Evolutionary conservation across 2,888 invertebrate species (phyloP).

Genomic region (Dryobota labecula): DNA sequence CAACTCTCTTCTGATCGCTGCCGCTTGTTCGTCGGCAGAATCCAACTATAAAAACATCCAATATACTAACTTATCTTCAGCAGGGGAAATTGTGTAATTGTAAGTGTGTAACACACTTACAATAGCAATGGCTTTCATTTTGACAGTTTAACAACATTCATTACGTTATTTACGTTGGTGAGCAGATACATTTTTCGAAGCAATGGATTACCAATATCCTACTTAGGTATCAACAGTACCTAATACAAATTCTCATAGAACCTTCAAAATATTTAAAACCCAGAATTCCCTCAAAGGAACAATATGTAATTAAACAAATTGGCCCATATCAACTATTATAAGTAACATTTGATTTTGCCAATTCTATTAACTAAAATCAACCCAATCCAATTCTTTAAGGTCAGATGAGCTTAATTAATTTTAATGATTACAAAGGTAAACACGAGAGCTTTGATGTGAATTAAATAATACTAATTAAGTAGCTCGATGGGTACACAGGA

Average conservation of each 20-base stretch:
- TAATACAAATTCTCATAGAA: not conserved
- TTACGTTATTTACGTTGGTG: too few relatives aligned
- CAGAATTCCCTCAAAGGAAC: constrained; percentile 18
- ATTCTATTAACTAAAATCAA: constrained; percentile 46
- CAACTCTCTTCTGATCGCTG: constrained; percentile 99
- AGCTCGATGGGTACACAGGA: not conserved
- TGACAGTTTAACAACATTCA: too few relatives aligned
- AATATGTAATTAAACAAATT: constrained; percentile 45
- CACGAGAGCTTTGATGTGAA: constrained; percentile 45
- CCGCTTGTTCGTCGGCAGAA: constrained; percentile 99
- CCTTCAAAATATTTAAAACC: constrained; percentile 10
- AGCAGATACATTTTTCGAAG: too few relatives aligned
- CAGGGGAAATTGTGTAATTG: too few relatives aligned
- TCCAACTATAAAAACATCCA: constrained; percentile 93
- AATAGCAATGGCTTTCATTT: too few relatives aligned
- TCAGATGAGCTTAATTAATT: constrained; percentile 53
- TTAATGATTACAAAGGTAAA: constrained; percentile 42
- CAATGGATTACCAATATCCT: too few relatives aligned
- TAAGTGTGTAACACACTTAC: too few relatives aligned
- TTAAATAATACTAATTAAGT: constrained; percentile 46
- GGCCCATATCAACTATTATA: constrained; percentile 6
- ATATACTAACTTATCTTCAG: not conserved
- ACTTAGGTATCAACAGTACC: not conserved
- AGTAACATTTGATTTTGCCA: constrained; percentile 23
- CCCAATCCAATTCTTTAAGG: too few relatives aligned